Evolutionary conservation across 2,888 invertebrate species (phyloP).

Genomic region (Thereva nobilitata): DNA sequence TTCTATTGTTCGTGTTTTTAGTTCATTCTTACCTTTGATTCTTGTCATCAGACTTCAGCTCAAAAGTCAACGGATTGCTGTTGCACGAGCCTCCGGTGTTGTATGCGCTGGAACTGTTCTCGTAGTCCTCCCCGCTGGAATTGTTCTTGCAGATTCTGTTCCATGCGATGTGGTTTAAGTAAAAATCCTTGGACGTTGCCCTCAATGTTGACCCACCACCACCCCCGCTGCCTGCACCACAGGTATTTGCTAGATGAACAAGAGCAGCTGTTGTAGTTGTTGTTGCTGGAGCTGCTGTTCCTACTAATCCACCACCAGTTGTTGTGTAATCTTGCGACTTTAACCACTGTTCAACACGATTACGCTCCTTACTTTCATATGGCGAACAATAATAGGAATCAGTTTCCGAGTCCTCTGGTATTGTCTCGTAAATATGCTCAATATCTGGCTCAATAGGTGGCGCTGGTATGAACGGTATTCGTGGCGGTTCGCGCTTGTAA

Average conservation of each 20-base stretch:
- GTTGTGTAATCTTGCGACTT: constrained; percentile 41
- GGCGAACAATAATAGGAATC: constrained; percentile 65
- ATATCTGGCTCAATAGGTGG: constrained; percentile 53
- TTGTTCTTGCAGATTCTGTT: constrained; percentile 39
- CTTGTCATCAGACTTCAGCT: constrained; percentile 53
- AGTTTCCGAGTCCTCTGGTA: constrained; percentile 61
- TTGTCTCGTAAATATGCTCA: constrained; percentile 66
- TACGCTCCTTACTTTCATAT: constrained; percentile 54
- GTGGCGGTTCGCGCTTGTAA: constrained; percentile 18
- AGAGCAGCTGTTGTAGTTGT: constrained; percentile 40
- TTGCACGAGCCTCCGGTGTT: constrained; percentile 78
- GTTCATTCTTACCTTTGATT: constrained; percentile 35
- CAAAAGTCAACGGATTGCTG: constrained; percentile 65
- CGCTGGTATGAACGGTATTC: constrained; percentile 29
- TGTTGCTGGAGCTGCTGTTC: constrained; percentile 43
- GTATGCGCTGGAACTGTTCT: constrained; percentile 71
- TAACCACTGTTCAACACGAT: constrained; percentile 45
- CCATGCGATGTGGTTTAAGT: constrained; percentile 33
- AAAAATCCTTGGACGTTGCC: constrained; percentile 19
- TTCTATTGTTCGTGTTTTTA: neutral
- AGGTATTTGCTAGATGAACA: neutral
- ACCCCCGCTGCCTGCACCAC: neutral
- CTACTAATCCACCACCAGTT: neutral
- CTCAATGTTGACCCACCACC: neutral
- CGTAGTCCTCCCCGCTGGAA: constrained; percentile 62